A percentile compares a stretch with the other conserved stretches of the same genome.
Evolutionary conservation across 2,888 invertebrate species (phyloP).

Genomic region (Pachydiplax longipennis): DNA sequence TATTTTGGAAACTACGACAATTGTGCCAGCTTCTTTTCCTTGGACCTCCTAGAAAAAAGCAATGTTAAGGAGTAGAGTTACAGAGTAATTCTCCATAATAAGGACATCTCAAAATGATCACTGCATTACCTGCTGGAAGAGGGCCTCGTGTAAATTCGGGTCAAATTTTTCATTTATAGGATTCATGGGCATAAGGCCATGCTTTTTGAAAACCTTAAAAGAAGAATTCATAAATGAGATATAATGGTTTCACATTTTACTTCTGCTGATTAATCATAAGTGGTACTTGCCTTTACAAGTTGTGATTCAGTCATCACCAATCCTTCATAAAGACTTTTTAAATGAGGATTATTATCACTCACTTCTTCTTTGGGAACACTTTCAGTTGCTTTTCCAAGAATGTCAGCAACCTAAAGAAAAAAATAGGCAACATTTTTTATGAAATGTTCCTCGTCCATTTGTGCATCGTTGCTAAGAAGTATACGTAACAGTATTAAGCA

Average conservation of each 20-base stretch:
- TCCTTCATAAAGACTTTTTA: constrained; percentile 87
- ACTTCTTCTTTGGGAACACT: constrained; percentile 83
- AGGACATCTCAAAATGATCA: not conserved
- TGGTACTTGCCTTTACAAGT: constrained; percentile 66
- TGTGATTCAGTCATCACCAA: constrained; percentile 88
- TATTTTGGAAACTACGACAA: constrained; percentile 92
- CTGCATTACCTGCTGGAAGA: constrained; percentile 83
- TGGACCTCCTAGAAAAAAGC: constrained; percentile 69
- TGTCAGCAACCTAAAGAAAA: constrained; percentile 74
- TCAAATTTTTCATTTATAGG: constrained; percentile 94
- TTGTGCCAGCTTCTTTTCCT: constrained; percentile 82
- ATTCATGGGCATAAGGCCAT: constrained; percentile 87
- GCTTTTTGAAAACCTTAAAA: constrained; percentile 82
- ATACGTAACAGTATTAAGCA: too few species aligned
- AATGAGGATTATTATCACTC: constrained; percentile 73
- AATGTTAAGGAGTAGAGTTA: not conserved
- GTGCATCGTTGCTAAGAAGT: too few species aligned
- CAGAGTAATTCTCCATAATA: not conserved
- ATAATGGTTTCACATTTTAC: too few species aligned
- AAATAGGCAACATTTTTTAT: not conserved
- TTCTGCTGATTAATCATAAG: not conserved
- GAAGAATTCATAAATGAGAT: not conserved
- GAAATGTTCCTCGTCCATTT: not conserved
- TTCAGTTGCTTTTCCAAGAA: constrained; percentile 84
- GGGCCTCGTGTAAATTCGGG: constrained; percentile 94